Evolutionary conservation across 2,888 invertebrate genomes (phyloP), one percentile per base, ranked within the genome.

Genomic region (Drosophila siamana): DNA sequence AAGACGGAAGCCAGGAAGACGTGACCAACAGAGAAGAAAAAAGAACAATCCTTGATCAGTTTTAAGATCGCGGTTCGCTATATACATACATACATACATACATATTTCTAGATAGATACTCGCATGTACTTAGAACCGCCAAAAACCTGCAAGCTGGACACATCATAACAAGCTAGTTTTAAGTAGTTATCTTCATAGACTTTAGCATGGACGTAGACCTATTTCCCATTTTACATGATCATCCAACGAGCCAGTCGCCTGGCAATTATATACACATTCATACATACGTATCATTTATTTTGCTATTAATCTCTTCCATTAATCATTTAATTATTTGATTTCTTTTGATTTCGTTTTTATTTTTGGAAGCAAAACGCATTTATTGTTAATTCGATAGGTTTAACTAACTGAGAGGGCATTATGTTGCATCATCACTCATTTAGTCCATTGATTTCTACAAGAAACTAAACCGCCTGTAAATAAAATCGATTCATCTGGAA

Each of bases 381-480:
- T 82, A 82, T 48, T 36, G 19, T 67, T 71, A 71, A 19, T 54
- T 47, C 33, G 30, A 30, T 64, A 69, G 62, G 36, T 62, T 64
- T 69, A 44, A 51, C 47, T 56, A 30, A 41, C 33, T 33, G 30
- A 8, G 36, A 38, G 36, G 15, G 51, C 59, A 64, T 48, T 67
- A 62, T 62, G 28, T 66, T 57, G 47, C 61, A 43, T 43, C 44
- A 50, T 51, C 48, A 66, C 11, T 33, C 40, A 51, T 44, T 52
- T 67, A 62, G 65, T 68, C 52, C 56, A 64, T 48, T 79, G 70
- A 79, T 83, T 83, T 83, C 82, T 83, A 63, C 57, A 83, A 83
- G 88, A 88, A 83, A 88, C 69, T 66, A 76, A 75, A 81, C 69
- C 50, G 24, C 30, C 11, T 74, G 78, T 74, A 77, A 56, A 73